Evolutionary conservation across 2,888 invertebrate species (phyloP).

Genomic region (Phortica okadai): DNA sequence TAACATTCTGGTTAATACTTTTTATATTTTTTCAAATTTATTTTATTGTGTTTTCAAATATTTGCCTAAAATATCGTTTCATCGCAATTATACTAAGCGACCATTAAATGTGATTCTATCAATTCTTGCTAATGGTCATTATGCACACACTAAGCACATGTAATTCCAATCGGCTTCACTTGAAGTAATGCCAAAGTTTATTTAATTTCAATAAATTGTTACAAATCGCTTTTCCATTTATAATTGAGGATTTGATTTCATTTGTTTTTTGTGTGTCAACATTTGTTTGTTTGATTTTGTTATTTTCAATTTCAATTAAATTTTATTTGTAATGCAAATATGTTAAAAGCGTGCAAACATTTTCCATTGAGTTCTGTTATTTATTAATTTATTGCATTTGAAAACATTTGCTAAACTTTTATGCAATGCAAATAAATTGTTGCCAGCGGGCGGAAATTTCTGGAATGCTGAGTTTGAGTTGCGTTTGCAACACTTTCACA

Average conservation of each 20-base stretch:
- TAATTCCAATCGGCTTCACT: background rate
- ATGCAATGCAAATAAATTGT: background rate
- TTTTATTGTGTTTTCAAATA: too few relatives aligned
- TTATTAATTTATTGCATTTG: background rate
- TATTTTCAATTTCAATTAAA: background rate
- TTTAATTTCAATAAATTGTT: background rate
- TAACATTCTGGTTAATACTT: too few relatives aligned
- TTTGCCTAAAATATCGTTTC: too few relatives aligned
- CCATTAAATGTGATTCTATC: background rate
- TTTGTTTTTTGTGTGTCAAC: background rate
- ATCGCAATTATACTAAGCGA: too few relatives aligned
- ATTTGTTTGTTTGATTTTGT: background rate
- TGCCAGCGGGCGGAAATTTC: background rate
- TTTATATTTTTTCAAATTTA: too few relatives aligned
- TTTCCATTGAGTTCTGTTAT: constrained; percentile 17
- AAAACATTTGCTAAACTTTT: constrained; percentile 38
- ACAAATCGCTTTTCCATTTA: too few relatives aligned
- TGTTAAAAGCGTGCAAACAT: constrained; percentile 40
- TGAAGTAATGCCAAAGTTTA: background rate
- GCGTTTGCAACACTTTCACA: too few relatives aligned
- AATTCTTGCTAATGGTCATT: background rate
- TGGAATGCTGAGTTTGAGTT: too few relatives aligned
- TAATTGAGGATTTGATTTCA: background rate
- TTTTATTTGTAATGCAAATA: constrained; percentile 28
- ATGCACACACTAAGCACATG: background rate